Evolutionary conservation across 2,888 invertebrate genomes (phyloP).

Genomic region (Cordilura impudica): DNA sequence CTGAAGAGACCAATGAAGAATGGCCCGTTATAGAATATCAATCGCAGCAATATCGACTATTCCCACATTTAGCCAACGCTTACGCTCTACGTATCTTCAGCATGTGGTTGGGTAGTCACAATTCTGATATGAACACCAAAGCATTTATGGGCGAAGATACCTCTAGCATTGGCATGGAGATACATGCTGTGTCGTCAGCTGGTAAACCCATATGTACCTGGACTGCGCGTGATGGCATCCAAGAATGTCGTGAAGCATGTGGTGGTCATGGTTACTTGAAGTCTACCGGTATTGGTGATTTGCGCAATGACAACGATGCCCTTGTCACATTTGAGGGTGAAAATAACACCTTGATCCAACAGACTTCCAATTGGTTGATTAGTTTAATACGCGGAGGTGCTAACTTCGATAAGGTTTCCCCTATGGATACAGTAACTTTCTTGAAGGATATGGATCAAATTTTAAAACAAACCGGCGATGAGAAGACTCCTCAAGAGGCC

Average conservation of each 20-base stretch:
- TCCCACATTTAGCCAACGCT: conserved; percentile 88
- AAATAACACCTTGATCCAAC: conserved; percentile 90
- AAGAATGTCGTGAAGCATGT: conserved; percentile 91
- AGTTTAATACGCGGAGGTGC: conserved; percentile 79
- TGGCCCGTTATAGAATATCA: conserved; percentile 94
- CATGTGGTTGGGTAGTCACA: conserved; percentile 79
- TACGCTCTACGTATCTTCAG: conserved; percentile 83
- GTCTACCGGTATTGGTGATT: conserved; percentile 84
- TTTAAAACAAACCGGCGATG: conserved; percentile 79
- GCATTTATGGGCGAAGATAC: conserved; percentile 87
- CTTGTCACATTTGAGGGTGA: conserved; percentile 93
- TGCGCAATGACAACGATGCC: conserved; percentile 88
- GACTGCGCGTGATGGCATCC: conserved; percentile 86
- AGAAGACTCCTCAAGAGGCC: conserved; percentile 66
- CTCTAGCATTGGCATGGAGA: conserved; percentile 87
- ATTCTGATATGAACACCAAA: conserved; percentile 80
- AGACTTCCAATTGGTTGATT: conserved; percentile 91
- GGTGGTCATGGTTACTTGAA: conserved; percentile 97
- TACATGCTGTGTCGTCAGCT: conserved; percentile 92
- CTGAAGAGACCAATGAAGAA: conserved; percentile 84
- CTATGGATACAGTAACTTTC: conserved; percentile 83
- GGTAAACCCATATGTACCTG: conserved; percentile 91
- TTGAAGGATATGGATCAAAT: conserved; percentile 80
- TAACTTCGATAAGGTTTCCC: conserved; percentile 79
- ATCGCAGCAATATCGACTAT: conserved; percentile 94